These are phyloP conservation scores for Petrocephalus sullivani DNA, from an alignment of 2,797 vertebrate species.

Conservation along the genomic window DNA sequence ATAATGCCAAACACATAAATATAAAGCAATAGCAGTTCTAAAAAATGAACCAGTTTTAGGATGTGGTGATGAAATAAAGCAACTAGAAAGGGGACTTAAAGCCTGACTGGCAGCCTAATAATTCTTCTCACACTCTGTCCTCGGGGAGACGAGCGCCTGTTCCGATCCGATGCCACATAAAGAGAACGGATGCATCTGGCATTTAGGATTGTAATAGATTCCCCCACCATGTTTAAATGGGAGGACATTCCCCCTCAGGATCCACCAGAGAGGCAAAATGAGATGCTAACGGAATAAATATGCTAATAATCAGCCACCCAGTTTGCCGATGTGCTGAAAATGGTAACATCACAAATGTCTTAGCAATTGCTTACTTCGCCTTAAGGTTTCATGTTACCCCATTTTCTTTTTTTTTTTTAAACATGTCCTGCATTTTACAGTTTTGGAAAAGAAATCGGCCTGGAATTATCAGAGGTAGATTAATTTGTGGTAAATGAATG, in stretches of 20 bases:
- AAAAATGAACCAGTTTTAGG: neutral
- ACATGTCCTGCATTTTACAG: neutral
- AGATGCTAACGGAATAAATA: neutral
- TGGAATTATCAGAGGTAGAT: neutral
- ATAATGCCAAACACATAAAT: neutral
- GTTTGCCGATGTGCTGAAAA: neutral
- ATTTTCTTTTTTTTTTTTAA: neutral
- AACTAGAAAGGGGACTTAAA: neutral
- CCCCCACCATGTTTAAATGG: constrained; percentile 10
- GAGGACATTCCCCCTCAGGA: neutral
- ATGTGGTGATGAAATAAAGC: neutral
- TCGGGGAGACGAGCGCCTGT: neutral
- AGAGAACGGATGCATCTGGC: neutral
- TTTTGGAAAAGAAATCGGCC: neutral
- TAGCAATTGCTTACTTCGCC: neutral
- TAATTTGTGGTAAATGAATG: neutral
- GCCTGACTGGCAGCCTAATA: constrained; percentile 13
- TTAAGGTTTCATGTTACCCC: neutral
- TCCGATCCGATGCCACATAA: neutral
- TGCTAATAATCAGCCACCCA: neutral
- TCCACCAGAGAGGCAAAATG: neutral
- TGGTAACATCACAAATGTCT: neutral
- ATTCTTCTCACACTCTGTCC: constrained; percentile 6
- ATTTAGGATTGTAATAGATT: constrained; percentile 19
- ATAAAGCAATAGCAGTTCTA: neutral